These are phyloP conservation scores for Drosophila fungiperda DNA, from an alignment of 2,888 invertebrate genomes.

Conservation along the genomic window DNA sequence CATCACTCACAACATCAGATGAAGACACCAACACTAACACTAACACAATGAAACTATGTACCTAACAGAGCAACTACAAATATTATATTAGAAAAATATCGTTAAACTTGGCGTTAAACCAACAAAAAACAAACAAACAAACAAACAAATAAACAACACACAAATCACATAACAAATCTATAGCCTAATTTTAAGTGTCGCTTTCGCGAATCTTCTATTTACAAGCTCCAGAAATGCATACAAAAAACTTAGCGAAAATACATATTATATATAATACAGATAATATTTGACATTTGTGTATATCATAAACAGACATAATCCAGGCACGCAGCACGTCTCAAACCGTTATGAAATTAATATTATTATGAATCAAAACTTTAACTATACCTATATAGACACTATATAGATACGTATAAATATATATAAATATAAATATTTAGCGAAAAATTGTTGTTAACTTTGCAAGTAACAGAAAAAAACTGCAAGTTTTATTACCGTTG, in stretches of 20 bases:
- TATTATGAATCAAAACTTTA: slow-evolving; percentile 54
- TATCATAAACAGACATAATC: slow-evolving; percentile 68
- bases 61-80: slow-evolving; percentile 74
- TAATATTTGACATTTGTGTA: slow-evolving; percentile 67
- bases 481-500: slow-evolving; percentile 81
- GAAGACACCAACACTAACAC: slow-evolving; percentile 65
- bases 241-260: slow-evolving; percentile 1
- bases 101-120: slow-evolving; percentile 35
- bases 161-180: slow-evolving; percentile 28
- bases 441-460: slow-evolving; percentile 65
- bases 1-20: slow-evolving; percentile 33
- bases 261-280: slow-evolving; percentile 12
- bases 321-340: slow-evolving; percentile 57
- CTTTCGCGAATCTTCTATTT: slow-evolving; percentile 74
- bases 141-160: slow-evolving; percentile 14
- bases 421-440: slow-evolving; percentile 37
- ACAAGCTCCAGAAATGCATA: slow-evolving; percentile 52
- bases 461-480: slow-evolving; percentile 47
- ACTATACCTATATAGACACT: slow-evolving; percentile 33
- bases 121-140: slow-evolving; percentile 10
- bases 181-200: slow-evolving; percentile 48
- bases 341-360: slow-evolving; percentile 48
- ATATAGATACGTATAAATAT: slow-evolving; percentile 15
- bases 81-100: slow-evolving; percentile 22
- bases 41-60: slow-evolving; percentile 80